Evolutionary conservation across 2,888 invertebrate genomes (phyloP), one percentile per base, ranked within the genome.

Genomic region (Carpatolechia fugitivella): DNA sequence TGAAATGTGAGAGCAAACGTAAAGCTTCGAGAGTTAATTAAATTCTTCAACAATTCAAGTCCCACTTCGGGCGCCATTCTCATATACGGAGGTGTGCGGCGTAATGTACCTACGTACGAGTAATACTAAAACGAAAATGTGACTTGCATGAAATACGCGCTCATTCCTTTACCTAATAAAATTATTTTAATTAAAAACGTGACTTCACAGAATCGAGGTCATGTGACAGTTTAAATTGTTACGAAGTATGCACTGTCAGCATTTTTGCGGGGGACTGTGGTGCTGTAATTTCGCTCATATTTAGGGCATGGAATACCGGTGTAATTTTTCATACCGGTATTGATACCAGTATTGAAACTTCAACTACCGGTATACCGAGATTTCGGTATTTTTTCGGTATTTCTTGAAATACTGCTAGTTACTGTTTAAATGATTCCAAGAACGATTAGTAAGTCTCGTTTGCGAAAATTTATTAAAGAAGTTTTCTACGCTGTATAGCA

Each of bases 131-230:
- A 48, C 48, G 52, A 52, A 55, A 57, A 57, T 57, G 57, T 57
- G 57, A 57, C 57, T 57, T 57, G 57, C 55, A 61, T 63, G 65
- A 63, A 68, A 60, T 68, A 68, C 68, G 60, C 60, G 62, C 56
- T 54, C 62, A 52, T 57, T 52, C 41, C 53, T 33, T 41, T 52
- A 36, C 52, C 57, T 50, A 52, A 57, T 57, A 57, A 57, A 57
- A 57, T 57, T 57, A 54, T 57, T 57, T 78, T 81, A 82, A 82
- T 82, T 82, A 82, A 82, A 82, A 81, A 80, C 81, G 81, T 81
- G 81, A 80, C 79, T 76, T 64, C 64, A 70, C 76, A 67, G 66
- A 72, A 64, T 61, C 52, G 61, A 53, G 63, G 64, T 66, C 63
- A 63, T 52, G 56, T 54, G 54, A 50, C 52, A 41, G 46, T 57